Percentiles rank a stretch among this genome's conserved stretches.
Conservation (phyloP, 1,140 invertebrate genomes). For the Drosophila kikkawai region DNA sequence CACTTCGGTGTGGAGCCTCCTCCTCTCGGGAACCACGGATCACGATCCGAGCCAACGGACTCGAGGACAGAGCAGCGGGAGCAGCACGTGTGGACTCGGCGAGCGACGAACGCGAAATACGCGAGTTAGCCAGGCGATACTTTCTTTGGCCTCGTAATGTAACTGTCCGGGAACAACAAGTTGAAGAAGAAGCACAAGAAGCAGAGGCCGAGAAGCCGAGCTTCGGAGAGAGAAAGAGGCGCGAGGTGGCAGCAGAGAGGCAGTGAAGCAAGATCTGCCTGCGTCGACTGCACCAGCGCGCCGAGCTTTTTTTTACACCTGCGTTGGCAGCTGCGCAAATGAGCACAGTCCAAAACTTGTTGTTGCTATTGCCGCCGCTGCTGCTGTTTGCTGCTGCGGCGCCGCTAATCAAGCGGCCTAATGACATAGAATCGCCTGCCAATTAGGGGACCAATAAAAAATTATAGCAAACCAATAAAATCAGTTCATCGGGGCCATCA, state of each 20-base stretch:
- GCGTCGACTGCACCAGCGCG: constrained; percentile 34
- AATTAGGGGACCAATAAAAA: constrained; percentile 55
- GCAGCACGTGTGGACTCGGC: constrained; percentile 83
- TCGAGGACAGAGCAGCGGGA: constrained; percentile 37
- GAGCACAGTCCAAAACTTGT: constrained; percentile 59
- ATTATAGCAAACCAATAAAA: constrained; percentile 44
- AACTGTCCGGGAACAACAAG: constrained; percentile 76
- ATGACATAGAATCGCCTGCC: constrained; percentile 62
- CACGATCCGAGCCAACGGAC: constrained; percentile 38
- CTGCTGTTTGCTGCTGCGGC: constrained; percentile 16
- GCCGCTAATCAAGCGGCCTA: constrained; percentile 63
- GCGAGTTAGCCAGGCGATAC: constrained; percentile 79
- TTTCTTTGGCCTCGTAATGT: constrained; percentile 85
- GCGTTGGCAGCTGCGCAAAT: constrained; percentile 69
- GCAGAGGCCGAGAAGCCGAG: constrained; percentile 14
- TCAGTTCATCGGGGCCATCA: constrained; percentile 10
- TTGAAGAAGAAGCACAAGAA: constrained; percentile 9
- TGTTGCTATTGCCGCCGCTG: constrained; percentile 9
- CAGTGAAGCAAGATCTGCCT: constrained; percentile 8
- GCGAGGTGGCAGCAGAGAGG: not conserved
- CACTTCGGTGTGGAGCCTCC: constrained; percentile 29
- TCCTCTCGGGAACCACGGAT: constrained; percentile 21
- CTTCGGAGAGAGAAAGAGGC: constrained; percentile 3
- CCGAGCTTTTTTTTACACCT: constrained; percentile 51
- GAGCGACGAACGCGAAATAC: constrained; percentile 85